These are phyloP conservation scores for Caretta caretta DNA, from an alignment of 2,113 vertebrate genomes.

Conservation along the genomic window DNA sequence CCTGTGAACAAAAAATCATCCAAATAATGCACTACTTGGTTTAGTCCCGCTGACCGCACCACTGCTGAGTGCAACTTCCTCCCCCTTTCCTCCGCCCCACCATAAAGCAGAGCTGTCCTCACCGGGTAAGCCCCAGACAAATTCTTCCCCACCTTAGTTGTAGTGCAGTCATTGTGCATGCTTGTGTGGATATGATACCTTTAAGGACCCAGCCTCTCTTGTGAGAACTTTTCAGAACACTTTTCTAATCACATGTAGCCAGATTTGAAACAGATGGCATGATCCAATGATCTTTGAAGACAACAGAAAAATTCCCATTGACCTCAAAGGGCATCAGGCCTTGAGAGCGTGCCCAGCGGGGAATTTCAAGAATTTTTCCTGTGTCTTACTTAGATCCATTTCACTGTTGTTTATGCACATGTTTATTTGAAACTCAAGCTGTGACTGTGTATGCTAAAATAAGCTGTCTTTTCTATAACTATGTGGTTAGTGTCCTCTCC, in stretches of 20 bases:
- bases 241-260: background rate
- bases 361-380: background rate
- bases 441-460: background rate
- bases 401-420: background rate
- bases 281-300: background rate
- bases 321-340: background rate
- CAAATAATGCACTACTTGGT: no score
- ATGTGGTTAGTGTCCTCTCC: background rate
- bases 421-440: background rate
- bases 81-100: no score
- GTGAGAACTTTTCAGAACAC: background rate
- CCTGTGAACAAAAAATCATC: no score
- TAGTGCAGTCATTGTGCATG: background rate
- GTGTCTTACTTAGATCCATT: background rate
- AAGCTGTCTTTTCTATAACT: background rate
- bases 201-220: background rate
- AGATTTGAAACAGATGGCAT: background rate
- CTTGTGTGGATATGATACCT: background rate
- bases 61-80: no score
- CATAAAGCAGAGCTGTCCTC: no score
- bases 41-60: no score
- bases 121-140: no score
- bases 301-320: background rate
- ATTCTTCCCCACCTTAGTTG: no score
- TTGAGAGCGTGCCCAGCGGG: background rate